Evolutionary conservation across 30 jellyfish, hydroid and myxozoan genomes (phyloP), one percentile per base, ranked within the genome.

Genomic region (Morbakka virulenta): DNA sequence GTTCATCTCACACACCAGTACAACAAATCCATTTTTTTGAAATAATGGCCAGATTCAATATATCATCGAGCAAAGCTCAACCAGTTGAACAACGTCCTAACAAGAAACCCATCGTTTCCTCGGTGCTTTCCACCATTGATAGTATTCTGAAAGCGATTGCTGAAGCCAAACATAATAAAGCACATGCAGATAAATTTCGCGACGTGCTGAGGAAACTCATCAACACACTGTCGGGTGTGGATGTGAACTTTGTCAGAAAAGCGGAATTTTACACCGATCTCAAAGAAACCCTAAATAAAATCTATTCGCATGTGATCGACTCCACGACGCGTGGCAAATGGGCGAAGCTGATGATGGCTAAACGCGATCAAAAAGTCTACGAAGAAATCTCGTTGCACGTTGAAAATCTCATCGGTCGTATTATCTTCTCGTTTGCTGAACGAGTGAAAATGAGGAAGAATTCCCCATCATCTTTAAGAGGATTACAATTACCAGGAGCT

Each of bases 231-330:
- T 80, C 67, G 31, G 96, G 96, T 41, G 68, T 76, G 52, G 94
- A 87, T 52, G 79, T 73, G 67, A 63, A 72, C 69, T 74, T 80
- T 66, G 76, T 87, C 47, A 79, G 96, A 12, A 47, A 76, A 20
- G 95, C 96, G 28, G 96, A 87, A 61, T 87, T 72, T 80, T 87
- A 87, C 77, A 52, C 89, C 2, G 96, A 87, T 35, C 57, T 87
- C 72, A 87, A 70, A 34, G 96, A 87, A 63, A 87, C 96, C 17
- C 84, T 87, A 25, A 69, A 52, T 33, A 87, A 87, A 62, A 87
- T 87, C 0, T 72, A 71, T 53, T 69, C 67, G 74, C 94, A 87
- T 67, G 75, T 87, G 6, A 12, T 50, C n/a, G 86, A 80, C 17
- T 67, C 89, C 13, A 36, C 85, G 20, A 67, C 71, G 21, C 89